These are phyloP conservation scores for Ectemnius continuus DNA, from an alignment of 2,888 invertebrate genomes.

Conservation along the genomic window DNA sequence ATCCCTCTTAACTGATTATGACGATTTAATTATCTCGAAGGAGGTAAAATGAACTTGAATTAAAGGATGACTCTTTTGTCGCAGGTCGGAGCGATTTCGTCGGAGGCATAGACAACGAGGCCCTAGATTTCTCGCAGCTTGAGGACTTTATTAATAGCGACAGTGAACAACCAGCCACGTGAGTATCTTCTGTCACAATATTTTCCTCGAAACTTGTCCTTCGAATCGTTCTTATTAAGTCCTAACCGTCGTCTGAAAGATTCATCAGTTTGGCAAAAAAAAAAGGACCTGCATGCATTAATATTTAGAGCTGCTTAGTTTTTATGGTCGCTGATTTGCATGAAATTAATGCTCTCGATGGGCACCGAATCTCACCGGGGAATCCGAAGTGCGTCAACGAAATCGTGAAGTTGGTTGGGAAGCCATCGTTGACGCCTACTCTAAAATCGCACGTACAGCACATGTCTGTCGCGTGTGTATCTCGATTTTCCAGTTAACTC, in stretches of 20 bases:
- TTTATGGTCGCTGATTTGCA: too few relatives aligned
- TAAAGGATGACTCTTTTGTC: constrained; percentile 22
- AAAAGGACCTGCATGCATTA: too few relatives aligned
- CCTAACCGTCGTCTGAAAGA: too few relatives aligned
- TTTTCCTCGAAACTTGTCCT: not conserved
- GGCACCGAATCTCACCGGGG: too few relatives aligned
- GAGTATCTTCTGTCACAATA: constrained; percentile 47
- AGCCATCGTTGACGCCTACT: constrained; percentile 63
- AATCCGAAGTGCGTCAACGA: constrained; percentile 13
- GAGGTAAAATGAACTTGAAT: too few relatives aligned
- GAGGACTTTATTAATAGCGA: constrained; percentile 93
- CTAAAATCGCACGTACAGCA: constrained; percentile 31
- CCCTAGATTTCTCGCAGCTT: constrained; percentile 88
- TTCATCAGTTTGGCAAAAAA: too few relatives aligned
- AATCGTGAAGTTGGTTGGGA: constrained; percentile 32
- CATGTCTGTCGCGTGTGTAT: constrained; percentile 27
- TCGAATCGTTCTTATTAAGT: not conserved
- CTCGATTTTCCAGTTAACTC: constrained; percentile 19
- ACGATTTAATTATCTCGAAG: too few relatives aligned
- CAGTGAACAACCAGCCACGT: constrained; percentile 75
- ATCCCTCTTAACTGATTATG: too few relatives aligned
- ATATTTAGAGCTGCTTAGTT: too few relatives aligned
- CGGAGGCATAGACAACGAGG: constrained; percentile 92
- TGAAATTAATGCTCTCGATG: too few relatives aligned
- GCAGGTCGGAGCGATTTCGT: constrained; percentile 89